Evolutionary conservation across 2,888 invertebrate genomes (phyloP), one percentile per base, ranked within the genome.

Genomic region (Drosophila histrio): DNA sequence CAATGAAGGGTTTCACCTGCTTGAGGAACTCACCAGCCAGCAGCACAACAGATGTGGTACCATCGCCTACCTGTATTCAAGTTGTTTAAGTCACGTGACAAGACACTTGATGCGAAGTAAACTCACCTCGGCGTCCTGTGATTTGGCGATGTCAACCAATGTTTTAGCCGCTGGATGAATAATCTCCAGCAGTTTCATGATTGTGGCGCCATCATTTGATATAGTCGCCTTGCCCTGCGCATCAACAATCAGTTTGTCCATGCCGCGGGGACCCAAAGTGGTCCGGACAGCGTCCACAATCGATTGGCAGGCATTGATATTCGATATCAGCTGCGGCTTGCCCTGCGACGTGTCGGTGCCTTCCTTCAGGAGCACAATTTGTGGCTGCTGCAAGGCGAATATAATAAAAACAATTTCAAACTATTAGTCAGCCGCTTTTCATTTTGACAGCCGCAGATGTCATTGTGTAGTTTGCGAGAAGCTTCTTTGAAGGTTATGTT

Each of bases 141-240:
- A 99, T 91, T 98, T 98, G 19, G 99, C 99, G 80, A 99, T 99
- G 90, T 99, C 99, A 2, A 99, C 99, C 74, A 99, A 92, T 0
- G 98, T 98, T 92, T 97, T 98, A 0, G 99, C 99, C 19, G 99
- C 99, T 0, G 99, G 99, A 92, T 99, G 99, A 19, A 99, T 95
- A 87, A 99, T 96, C 89, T 99, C 99, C 83, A 99, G 91, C n/a
- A 98, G 94, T 92, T 99, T 99, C 94, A 99, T 95, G 71, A 99
- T 99, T 0, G 99, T 99, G 5, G 99, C 99, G 11, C 99, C 99
- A 92, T 99, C 99, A 90, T 99, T 99, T 1, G 99, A 99, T 80
- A 99, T 99, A 2, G 98, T 98, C 0, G 98, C 96, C 90, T 97
- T 97, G 61, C 98, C 98, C 76, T 94, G 94, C 69, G 94, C 94